These are phyloP conservation scores for Zeus faber DNA, from an alignment of 2,113 vertebrate species.

Conservation along the genomic window DNA sequence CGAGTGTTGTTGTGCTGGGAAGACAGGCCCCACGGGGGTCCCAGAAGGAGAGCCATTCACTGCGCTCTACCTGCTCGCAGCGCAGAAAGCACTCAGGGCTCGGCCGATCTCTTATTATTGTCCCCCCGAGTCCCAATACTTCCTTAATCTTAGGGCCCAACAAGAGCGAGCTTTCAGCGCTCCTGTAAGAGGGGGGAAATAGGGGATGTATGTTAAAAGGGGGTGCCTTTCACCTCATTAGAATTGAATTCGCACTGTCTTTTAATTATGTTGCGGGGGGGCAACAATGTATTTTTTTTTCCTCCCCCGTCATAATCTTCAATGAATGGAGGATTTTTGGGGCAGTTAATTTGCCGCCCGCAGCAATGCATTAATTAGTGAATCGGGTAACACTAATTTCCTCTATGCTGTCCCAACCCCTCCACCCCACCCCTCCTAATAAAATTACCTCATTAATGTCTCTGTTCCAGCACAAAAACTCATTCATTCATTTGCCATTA, in stretches of 20 bases:
- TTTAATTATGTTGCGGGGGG: conserved; percentile 85
- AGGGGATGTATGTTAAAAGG: conserved; percentile 81
- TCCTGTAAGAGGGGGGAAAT: conserved; percentile 49
- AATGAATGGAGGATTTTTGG: conserved; percentile 85
- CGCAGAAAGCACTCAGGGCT: conserved; percentile 79
- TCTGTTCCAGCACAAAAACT: conserved; percentile 87
- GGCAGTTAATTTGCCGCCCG: conserved; percentile 95
- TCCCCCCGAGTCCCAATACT: conserved; percentile 75
- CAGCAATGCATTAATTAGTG: conserved; percentile 95
- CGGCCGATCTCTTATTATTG: conserved; percentile 93
- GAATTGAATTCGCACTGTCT: conserved; percentile 88
- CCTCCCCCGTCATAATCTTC: conserved; percentile 49
- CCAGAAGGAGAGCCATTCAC: conserved; percentile 88
- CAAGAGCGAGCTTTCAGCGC: conserved; percentile 80
- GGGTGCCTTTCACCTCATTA: conserved; percentile 89
- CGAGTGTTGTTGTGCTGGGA: conserved; percentile 86
- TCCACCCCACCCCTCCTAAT: conserved; percentile 85
- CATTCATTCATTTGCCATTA: conserved; percentile 87
- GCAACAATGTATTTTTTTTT: conserved; percentile 89
- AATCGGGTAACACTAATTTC: conserved; percentile 95
- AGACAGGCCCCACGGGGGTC: conserved; percentile 89
- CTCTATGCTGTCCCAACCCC: conserved; percentile 74
- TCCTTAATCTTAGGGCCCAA: conserved; percentile 84
- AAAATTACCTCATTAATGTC: conserved; percentile 97
- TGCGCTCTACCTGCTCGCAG: conserved; percentile 88